Evolutionary conservation across 2,113 vertebrate species (phyloP).

Genomic region (Oreocharis arfaki): DNA sequence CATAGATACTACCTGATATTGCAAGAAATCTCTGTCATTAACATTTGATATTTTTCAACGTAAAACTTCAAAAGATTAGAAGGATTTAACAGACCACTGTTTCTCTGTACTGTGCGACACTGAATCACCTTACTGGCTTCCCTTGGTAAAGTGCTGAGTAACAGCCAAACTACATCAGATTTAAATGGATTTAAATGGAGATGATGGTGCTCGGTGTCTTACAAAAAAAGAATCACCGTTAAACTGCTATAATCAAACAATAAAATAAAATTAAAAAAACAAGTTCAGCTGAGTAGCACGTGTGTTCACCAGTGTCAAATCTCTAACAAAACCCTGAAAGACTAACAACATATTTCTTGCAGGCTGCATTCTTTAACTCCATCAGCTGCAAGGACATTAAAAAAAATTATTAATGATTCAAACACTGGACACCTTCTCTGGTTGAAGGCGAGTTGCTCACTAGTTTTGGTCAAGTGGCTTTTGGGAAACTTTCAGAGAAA

Average conservation of each 20-base stretch:
- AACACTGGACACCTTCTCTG: neutral
- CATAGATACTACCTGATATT: constrained; percentile 37
- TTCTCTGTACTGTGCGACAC: neutral
- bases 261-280: neutral
- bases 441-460: neutral
- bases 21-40: constrained; percentile 26
- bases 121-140: constrained; percentile 32
- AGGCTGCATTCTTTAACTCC: neutral
- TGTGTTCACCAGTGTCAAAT: constrained; percentile 18
- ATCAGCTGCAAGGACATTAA: constrained; percentile 13
- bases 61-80: neutral
- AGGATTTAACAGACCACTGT: constrained; percentile 3
- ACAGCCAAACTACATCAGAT: constrained; percentile 26
- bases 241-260: neutral
- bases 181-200: neutral
- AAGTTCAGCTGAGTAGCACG: neutral
- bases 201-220: neutral
- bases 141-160: constrained; percentile 43
- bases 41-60: constrained; percentile 3
- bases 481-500: constrained; percentile 54
- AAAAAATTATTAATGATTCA: neutral
- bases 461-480: constrained; percentile 60
- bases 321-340: neutral
- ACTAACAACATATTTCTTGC: neutral
- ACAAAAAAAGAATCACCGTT: neutral